Evolutionary conservation across 2,888 invertebrate species (phyloP), one percentile per base, ranked within the genome.

Genomic region (Galerucella calmariensis): DNA sequence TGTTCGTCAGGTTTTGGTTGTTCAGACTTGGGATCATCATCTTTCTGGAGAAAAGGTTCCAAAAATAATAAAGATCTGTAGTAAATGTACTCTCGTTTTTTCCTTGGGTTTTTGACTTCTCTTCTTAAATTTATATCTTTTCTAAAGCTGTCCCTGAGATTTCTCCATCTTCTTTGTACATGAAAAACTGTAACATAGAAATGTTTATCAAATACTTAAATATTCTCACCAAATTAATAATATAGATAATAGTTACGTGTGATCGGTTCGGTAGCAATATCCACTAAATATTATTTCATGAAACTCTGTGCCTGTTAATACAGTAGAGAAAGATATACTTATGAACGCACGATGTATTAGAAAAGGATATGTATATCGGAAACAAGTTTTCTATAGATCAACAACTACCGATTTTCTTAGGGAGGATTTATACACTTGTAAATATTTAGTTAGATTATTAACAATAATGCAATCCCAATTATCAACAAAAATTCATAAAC

Each of bases 81-180:
- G 16, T 69, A 69, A 61, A 69, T 58, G n/a, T 69, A 69, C 61
- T 69, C 69, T 9, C 68, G 68, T 61, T 61, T 69, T 51, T 61
- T 69, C 16, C 24, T 61, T 4, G 61, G 48, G 8, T 51, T 58
- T 61, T 48, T 69, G 10, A 20, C n/a, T 48, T 69, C 20, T 27
- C 48, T 46, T 69, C 48, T 58, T 61, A 59, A n/a, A 14, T 61
- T 69, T 16, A 69, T n/a, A 14, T 59, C 69, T 69, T 69, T 69
- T 48, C 61, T 51, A 44, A 69, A 69, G 41, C 48, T 69, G 24
- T 69, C 69, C n/a, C 69, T 69, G n/a, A 69, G 48, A 24, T 69
- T 69, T 61, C 59, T 69, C 69, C 69, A 69, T 48, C 61, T 69
- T 48, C 41, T 61, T 69, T 59, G 69, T 2, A 69, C 61, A 9